phyloP scores from a whole-genome alignment of 2,888 invertebrate species.

The Pharmacophagus antenor region DNA sequence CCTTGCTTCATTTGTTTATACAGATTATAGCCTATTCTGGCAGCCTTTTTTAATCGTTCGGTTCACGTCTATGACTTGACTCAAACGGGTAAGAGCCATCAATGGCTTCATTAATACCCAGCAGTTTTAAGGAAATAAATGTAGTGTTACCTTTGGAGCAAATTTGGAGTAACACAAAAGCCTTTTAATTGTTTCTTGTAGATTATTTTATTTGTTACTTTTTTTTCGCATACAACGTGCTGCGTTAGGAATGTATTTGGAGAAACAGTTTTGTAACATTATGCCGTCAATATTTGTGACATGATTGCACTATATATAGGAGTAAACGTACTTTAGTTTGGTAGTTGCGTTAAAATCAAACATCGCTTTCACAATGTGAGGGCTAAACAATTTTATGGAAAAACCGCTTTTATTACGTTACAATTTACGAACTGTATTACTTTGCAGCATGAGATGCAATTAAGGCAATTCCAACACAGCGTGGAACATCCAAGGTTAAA shows the following conservation, averaged over 20 bases:
- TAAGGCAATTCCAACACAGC: constrained; percentile 22
- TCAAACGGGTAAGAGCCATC: neutral
- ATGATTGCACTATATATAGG: constrained; percentile 6
- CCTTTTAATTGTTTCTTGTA: neutral
- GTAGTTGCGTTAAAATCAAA: constrained; percentile 23
- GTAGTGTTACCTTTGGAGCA: constrained; percentile 2
- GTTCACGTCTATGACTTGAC: neutral
- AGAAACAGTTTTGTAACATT: neutral
- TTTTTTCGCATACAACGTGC: neutral
- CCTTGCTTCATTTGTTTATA: too few relatives aligned
- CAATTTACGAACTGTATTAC: constrained; percentile 2
- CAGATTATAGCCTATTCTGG: neutral
- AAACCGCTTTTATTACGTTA: constrained; percentile 23
- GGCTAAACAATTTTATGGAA: constrained; percentile 32
- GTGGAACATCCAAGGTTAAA: constrained; percentile 21
- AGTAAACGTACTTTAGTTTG: constrained; percentile 12
- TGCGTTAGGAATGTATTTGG: neutral
- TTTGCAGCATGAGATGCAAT: constrained; percentile 5
- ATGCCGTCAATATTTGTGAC: constrained; percentile 8
- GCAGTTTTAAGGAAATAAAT: neutral
- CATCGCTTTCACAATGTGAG: constrained; percentile 30
- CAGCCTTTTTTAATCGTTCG: neutral
- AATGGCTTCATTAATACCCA: neutral
- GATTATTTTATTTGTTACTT: neutral
- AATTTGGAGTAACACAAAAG: too few relatives aligned